Evolutionary conservation across 1,140 invertebrate species (phyloP), one percentile per base, ranked within the genome.

Genomic region (Globodera rostochiensis): DNA sequence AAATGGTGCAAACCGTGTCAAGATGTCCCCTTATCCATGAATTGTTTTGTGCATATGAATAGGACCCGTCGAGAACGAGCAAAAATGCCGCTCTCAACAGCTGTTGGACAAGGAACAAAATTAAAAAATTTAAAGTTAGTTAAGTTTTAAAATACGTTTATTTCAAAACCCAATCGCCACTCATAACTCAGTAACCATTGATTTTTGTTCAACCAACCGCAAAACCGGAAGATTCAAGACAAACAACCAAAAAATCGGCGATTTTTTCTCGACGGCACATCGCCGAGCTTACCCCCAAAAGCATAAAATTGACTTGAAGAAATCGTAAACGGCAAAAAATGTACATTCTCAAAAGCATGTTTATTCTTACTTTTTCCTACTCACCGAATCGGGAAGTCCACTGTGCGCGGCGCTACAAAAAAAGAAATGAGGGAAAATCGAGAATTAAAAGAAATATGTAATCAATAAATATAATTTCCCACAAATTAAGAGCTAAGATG

Each of bases 351-450:
- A 71, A 53, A 53, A 64, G 2, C 15, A 64, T 19, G 13, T 19
- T 13, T 25, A 25, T 64, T 19, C 19, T n/a, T 64, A 19, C 57
- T 13, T 64, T 19, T 45, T 46, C 25, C 36, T 4, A 25, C 46
- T 21, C 25, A 71, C 69, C 45, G 79, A 80, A 79, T 80, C 79
- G n/a, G 79, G 79, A 46, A 80, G 69, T n/a, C 79, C 79, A 8
- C 50, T 60, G 60, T 80, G 70, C 36, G 60, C 76, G 21, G 79
- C 79, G 46, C 79, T 78, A 45, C 13, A 78, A 25, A 25, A 25
- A 25, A 25, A 25, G 25, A 25, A 78, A 36, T 6, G 15, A 53
- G 15, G 21, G 60, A 53, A 74, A 45, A 19, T n/a, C 53, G 8
- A 7, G 19, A n/a, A 11, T 45, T 36, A 50, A 67, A 69, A 45